phyloP scores from a whole-genome alignment of 1,140 invertebrate species.

The Caenorhabditis inopinata region DNA sequence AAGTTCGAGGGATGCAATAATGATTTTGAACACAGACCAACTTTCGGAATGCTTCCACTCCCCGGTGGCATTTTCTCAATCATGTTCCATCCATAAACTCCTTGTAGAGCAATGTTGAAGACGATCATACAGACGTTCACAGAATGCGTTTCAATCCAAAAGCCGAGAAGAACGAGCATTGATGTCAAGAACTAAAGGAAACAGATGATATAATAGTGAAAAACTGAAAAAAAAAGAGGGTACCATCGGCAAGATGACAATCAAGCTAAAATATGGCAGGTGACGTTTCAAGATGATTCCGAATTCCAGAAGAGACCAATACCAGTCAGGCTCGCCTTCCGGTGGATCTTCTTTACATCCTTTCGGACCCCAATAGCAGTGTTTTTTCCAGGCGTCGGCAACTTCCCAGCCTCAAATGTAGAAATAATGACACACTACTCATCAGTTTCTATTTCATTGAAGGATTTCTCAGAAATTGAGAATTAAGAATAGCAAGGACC shows the following conservation, averaged over 20 bases:
- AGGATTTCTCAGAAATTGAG: too few relatives aligned
- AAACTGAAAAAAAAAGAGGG: neutral
- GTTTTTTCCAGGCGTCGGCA: slow-evolving; percentile 56
- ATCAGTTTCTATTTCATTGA: too few relatives aligned
- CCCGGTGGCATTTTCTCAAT: slow-evolving; percentile 55
- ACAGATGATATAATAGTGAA: neutral
- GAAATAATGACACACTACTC: neutral
- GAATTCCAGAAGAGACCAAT: slow-evolving; percentile 63
- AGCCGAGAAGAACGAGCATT: slow-evolving; percentile 49
- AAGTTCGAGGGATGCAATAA: neutral
- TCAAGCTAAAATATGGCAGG: slow-evolving; percentile 57
- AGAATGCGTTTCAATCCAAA: slow-evolving; percentile 52
- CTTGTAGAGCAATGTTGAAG: slow-evolving; percentile 54
- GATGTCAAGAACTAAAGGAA: neutral
- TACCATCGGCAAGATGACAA: slow-evolving; percentile 58
- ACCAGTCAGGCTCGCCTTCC: slow-evolving; percentile 56
- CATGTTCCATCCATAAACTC: slow-evolving; percentile 52
- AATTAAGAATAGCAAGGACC: too few relatives aligned
- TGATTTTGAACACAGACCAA: slow-evolving; percentile 45
- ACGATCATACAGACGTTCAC: slow-evolving; percentile 43
- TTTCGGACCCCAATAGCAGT: slow-evolving; percentile 61
- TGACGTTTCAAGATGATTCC: slow-evolving; percentile 58
- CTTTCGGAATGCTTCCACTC: slow-evolving; percentile 53
- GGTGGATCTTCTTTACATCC: slow-evolving; percentile 48
- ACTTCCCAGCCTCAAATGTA: slow-evolving; percentile 58